Conservation (phyloP, 2,888 invertebrate genomes). For the Pterostichus madidus region DNA sequence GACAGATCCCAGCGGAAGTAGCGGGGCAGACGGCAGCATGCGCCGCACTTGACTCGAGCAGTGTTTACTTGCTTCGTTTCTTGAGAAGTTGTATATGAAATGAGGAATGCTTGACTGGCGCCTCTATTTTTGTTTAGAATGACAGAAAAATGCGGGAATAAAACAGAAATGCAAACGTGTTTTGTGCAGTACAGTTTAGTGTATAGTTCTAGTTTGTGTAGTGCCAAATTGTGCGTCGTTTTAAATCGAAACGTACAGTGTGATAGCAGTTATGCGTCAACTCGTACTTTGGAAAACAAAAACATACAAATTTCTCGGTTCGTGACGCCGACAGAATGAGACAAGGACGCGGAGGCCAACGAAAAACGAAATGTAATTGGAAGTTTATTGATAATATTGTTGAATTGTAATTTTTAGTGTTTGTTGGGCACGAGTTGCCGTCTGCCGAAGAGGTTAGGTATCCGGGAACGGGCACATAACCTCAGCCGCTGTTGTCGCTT, state of each 20-base stretch:
- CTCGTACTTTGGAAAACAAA: slow-evolving; percentile 72
- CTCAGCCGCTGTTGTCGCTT: slow-evolving; percentile 66
- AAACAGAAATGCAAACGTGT: slow-evolving; percentile 71
- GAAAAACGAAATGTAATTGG: slow-evolving; percentile 79
- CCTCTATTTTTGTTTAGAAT: slow-evolving; percentile 68
- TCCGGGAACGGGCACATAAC: slow-evolving; percentile 72
- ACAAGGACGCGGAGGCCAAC: slow-evolving; percentile 80
- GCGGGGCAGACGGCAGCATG: slow-evolving; percentile 68
- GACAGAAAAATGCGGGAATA: slow-evolving; percentile 70
- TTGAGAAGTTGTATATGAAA: slow-evolving; percentile 76
- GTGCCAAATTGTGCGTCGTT: slow-evolving; percentile 70
- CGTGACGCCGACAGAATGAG: slow-evolving; percentile 78
- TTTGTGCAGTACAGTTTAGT: slow-evolving; percentile 70
- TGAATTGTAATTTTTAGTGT: slow-evolving; percentile 65
- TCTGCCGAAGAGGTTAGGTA: slow-evolving; percentile 72
- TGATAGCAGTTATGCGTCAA: slow-evolving; percentile 72
- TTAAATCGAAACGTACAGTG: slow-evolving; percentile 70
- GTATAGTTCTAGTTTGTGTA: slow-evolving; percentile 70
- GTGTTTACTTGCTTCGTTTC: slow-evolving; percentile 79
- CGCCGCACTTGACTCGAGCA: slow-evolving; percentile 73
- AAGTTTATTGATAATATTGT: slow-evolving; percentile 67
- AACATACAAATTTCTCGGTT: slow-evolving; percentile 74
- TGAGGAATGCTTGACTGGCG: slow-evolving; percentile 72
- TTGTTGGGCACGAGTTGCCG: slow-evolving; percentile 64
- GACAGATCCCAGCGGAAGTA: slow-evolving; percentile 70